Conservation (phyloP, 2,113 vertebrate species). For the Telmatochromis sp. region DNA sequence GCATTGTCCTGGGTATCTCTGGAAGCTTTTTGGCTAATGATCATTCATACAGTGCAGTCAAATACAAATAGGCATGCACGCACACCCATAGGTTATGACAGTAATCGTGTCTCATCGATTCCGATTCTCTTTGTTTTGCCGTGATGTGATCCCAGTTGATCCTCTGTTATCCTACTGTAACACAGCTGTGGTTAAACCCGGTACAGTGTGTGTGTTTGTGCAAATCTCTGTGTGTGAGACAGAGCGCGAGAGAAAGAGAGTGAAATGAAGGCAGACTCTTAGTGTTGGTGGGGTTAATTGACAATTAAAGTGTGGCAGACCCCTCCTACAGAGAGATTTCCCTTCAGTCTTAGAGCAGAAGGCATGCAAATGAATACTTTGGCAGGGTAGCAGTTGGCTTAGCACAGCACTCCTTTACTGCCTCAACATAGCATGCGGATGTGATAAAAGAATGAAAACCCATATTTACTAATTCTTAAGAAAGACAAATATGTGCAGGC, state of each 20-base stretch:
- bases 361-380: slow-evolving; percentile 66
- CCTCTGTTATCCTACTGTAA: slow-evolving; percentile 45
- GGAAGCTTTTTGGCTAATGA: not conserved
- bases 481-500: not conserved
- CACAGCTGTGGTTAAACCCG: slow-evolving; percentile 21
- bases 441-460: not conserved
- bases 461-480: not conserved
- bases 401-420: not conserved
- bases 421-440: not conserved
- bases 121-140: slow-evolving; percentile 54
- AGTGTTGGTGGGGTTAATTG: slow-evolving; percentile 59
- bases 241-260: not conserved
- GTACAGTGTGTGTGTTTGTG: not conserved
- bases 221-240: not conserved
- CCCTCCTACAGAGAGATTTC: slow-evolving; percentile 61
- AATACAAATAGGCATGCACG: not conserved
- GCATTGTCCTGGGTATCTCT: not conserved
- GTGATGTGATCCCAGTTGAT: slow-evolving; percentile 48
- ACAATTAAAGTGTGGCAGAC: slow-evolving; percentile 68
- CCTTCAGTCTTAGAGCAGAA: slow-evolving; percentile 55
- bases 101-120: slow-evolving; percentile 43
- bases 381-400: slow-evolving; percentile 20
- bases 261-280: not conserved
- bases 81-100: slow-evolving; percentile 7
- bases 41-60: not conserved